Base-by-base conservation (phyloP, 2,888 invertebrate species). In the Andrena flavipes region DNA sequence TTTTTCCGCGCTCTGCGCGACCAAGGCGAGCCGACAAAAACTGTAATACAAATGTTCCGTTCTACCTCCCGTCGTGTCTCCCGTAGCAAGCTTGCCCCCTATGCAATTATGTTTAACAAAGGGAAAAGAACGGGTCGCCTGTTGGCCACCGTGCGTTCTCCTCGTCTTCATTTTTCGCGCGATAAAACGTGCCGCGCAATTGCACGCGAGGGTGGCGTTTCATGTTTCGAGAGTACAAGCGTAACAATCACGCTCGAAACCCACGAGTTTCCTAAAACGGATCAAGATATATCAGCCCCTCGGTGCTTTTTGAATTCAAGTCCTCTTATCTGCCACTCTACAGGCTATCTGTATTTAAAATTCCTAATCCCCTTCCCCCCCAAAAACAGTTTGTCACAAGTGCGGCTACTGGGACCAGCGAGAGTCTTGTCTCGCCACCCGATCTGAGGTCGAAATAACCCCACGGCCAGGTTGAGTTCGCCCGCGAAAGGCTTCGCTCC, bases 41-140 rank as follows among this genome's bases (percentile, higher is more conserved):
- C 69, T 74, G 48, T 54, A 62, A 76, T 74, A 79, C 85, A 85
- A 87, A 82, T 77, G 87, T 75, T 76, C 64, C 71, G 80, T 87
- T 82, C 69, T 62, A 71, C 71, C 80, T 74, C 56, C 54, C 68
- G 65, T 67, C 68, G 63, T 60, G 65, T 60, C 64, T 68, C 86
- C 80, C 60, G 74, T 79, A 80, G 79, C 84, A 60, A 80, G 51
- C 78, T 76, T 75, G 82, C 76, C 76, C 86, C 69, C 86, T 79
- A 76, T 84, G 86, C 88, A 87, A 87, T 87, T 88, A 87, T 82
- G 80, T 79, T 75, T 56, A 76, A 84, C 80, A 80, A 63, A 65
- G 71, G 30, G 29, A 33, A 54, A 56, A 73, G 68, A 72, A 35
- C 33, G 29, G 3, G 33, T 4, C 20, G 54, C 10, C 62, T n/a